Percentiles rank a stretch among this genome's conserved stretches.
Conservation (phyloP, 2,888 invertebrate species). For the Noctua janthina region DNA sequence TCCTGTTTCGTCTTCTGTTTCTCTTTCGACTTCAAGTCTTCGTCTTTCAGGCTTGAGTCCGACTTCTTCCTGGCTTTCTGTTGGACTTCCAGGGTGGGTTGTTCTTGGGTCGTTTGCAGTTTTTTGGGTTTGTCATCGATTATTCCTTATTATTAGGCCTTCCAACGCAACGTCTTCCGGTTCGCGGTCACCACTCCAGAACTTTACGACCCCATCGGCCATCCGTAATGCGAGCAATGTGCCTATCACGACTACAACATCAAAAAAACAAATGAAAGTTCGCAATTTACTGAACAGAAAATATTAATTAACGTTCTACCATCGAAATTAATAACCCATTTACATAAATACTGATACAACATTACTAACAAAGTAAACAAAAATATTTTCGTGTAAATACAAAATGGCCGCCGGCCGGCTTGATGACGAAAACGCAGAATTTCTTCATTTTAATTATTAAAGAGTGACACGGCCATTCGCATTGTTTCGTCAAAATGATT, state of each 20-base stretch:
- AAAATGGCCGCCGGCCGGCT: slow-evolving; percentile 40
- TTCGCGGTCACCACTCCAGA: too few relatives aligned
- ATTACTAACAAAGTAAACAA: background rate
- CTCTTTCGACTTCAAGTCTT: slow-evolving; percentile 80
- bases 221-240: too few relatives aligned
- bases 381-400: slow-evolving; percentile 12
- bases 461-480: slow-evolving; percentile 44
- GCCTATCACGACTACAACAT: too few relatives aligned
- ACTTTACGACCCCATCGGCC: too few relatives aligned
- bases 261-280: background rate
- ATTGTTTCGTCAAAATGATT: slow-evolving; percentile 57
- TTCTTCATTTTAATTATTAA: slow-evolving; percentile 44
- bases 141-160: slow-evolving; percentile 11
- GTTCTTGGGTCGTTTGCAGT: slow-evolving; percentile 67
- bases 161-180: too few relatives aligned
- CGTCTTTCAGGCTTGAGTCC: slow-evolving; percentile 85
- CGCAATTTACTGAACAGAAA: background rate
- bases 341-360: background rate
- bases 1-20: slow-evolving; percentile 73
- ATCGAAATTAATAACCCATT: background rate
- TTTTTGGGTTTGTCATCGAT: slow-evolving; percentile 79
- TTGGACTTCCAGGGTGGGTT: slow-evolving; percentile 71
- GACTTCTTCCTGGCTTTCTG: slow-evolving; percentile 84
- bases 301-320: background rate
- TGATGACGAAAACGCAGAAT: slow-evolving; percentile 28